Percentiles rank a stretch among this genome's conserved stretches.
phyloP scores from a whole-genome alignment of 2,113 vertebrate genomes.

The Sciurus niger region DNA sequence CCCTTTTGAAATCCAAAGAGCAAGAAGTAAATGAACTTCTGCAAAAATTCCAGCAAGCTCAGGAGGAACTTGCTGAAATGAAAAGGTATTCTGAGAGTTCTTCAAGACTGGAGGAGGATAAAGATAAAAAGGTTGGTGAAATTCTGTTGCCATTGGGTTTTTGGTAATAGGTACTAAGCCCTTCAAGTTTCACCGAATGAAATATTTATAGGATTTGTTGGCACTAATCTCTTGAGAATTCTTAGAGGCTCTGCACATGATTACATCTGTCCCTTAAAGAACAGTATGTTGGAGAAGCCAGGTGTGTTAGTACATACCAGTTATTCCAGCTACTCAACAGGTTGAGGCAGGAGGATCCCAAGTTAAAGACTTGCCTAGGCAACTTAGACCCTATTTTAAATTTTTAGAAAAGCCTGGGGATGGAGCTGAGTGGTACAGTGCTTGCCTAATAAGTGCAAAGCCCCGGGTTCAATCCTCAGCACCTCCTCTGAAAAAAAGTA shows the following conservation, averaged over 20 bases:
- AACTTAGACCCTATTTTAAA: background rate
- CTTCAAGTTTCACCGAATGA: background rate
- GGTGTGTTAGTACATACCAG: too few species aligned
- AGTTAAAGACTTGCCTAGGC: background rate
- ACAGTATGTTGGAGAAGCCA: background rate
- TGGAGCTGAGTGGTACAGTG: background rate
- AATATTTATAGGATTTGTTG: background rate
- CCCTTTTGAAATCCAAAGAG: constrained; percentile 88
- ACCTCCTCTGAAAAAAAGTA: background rate
- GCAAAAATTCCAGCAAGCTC: constrained; percentile 91
- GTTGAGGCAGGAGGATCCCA: background rate
- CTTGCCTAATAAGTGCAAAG: background rate
- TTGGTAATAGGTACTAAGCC: background rate
- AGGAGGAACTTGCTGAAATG: constrained; percentile 93
- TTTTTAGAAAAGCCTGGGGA: background rate
- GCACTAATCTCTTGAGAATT: background rate
- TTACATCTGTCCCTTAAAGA: background rate
- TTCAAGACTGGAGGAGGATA: constrained; percentile 95
- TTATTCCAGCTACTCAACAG: background rate
- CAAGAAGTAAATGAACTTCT: constrained; percentile 89
- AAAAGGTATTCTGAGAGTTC: constrained; percentile 93
- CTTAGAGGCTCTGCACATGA: background rate
- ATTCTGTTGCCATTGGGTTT: background rate
- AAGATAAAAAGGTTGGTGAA: constrained; percentile 95
- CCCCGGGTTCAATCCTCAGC: background rate